Evolutionary conservation across 2,888 invertebrate species (phyloP).

Genomic region (Yponomeuta sedellus): DNA sequence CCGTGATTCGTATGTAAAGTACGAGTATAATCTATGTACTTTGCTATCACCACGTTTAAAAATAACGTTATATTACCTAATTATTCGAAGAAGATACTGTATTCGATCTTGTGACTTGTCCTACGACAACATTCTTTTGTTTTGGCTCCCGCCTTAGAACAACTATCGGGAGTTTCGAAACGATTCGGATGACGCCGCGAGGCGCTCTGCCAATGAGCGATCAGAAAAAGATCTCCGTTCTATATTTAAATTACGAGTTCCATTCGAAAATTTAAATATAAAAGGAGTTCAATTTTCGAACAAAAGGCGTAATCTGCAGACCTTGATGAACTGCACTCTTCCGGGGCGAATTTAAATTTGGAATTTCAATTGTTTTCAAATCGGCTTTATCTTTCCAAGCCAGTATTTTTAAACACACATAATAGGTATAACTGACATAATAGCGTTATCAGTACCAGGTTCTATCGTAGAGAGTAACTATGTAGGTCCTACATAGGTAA

Average conservation of each 20-base stretch:
- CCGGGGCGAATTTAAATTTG: background rate
- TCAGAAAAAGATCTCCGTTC: background rate
- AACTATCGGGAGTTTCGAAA: background rate
- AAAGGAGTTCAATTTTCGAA: background rate
- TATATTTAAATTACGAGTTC: background rate
- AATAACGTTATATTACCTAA: no score
- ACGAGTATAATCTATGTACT: no score
- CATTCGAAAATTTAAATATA: conserved; percentile 2
- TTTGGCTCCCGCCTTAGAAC: background rate
- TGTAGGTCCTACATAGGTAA: no score
- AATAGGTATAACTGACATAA: background rate
- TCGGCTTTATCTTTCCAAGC: background rate
- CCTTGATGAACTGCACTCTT: conserved; percentile 2
- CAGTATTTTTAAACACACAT: background rate
- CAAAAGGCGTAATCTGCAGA: background rate
- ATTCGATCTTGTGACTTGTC: background rate
- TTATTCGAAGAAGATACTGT: background rate
- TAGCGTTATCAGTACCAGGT: no score
- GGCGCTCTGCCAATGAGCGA: background rate
- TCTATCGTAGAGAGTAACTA: no score
- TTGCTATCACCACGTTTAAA: no score
- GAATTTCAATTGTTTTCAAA: conserved; percentile 2
- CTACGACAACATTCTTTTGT: background rate
- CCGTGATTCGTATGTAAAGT: no score
- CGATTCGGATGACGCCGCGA: background rate